phyloP scores from a whole-genome alignment of 2,797 vertebrate genomes.

The Sylvilagus floridanus region DNA sequence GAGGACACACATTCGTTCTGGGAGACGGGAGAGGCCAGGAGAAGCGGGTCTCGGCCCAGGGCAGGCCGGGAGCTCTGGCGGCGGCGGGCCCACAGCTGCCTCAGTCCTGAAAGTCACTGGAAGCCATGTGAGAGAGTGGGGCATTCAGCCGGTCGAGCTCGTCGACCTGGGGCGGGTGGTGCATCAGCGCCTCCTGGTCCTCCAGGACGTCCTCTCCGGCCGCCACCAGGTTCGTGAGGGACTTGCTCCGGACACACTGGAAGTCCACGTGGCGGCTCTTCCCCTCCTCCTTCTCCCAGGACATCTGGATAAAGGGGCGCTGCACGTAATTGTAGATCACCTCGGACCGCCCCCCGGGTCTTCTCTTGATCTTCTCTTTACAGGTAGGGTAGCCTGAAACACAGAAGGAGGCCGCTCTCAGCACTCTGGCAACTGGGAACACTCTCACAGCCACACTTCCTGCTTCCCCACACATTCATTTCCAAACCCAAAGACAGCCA shows the following conservation, averaged over 20 bases:
- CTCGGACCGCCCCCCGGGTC: constrained; percentile 90
- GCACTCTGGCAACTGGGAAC: neutral
- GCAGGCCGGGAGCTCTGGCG: neutral
- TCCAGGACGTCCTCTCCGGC: constrained; percentile 86
- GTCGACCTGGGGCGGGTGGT: constrained; percentile 90
- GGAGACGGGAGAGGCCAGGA: neutral
- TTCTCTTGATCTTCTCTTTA: constrained; percentile 92
- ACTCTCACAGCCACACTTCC: neutral
- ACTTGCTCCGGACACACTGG: constrained; percentile 92
- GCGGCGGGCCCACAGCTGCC: neutral
- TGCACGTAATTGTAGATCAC: constrained; percentile 93
- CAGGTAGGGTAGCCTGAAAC: constrained; percentile 91
- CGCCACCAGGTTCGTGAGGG: constrained; percentile 89
- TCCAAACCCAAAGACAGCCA: neutral
- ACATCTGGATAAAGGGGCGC: constrained; percentile 92
- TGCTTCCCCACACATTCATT: neutral
- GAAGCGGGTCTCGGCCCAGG: constrained; percentile 64
- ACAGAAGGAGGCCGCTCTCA: neutral
- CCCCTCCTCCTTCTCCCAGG: constrained; percentile 92
- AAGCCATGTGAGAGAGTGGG: constrained; percentile 86
- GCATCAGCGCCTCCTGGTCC: constrained; percentile 86
- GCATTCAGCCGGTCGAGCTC: constrained; percentile 90
- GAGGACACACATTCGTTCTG: neutral
- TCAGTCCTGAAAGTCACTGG: constrained; percentile 86
- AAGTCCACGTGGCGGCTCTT: constrained; percentile 93